Base-by-base conservation (phyloP, 2,888 invertebrate genomes). In the Camptogramma bilineatum region DNA sequence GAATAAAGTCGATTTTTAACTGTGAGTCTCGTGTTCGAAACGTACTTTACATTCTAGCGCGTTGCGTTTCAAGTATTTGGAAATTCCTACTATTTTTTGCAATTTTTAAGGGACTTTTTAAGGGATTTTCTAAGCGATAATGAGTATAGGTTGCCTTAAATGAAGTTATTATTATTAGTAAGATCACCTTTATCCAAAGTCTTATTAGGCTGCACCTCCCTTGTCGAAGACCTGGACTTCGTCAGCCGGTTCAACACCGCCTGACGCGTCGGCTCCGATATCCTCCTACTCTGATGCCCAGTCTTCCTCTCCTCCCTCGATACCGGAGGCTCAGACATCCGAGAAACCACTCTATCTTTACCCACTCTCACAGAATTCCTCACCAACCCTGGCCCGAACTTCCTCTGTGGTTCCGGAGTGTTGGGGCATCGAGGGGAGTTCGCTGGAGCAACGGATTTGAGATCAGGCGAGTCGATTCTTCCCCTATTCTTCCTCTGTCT, bases 401-500 rank as follows among this genome's bases (percentile, higher is more conserved):
- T 95, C 69, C 95, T 80, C 44, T 94, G 89, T 94, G 94, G 92
- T 73, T 95, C 95, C 0, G 95, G 95, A 0, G 95, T 95, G 57
- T 94, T 95, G 0, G 95, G 95, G 80, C 95, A 95, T 74, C 93
- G 86, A 0, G 94, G 88, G 9, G 91, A 90, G 70, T 94, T 94
- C 0, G 89, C 86, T 9, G 93, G 88, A 0, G 87, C 93, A 2
- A 88, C 80, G 7, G 90, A 83, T 69, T 94, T 94, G 58, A 93
- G 78, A 73, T 94, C 92, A 1, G 91, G 91, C 5, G 91, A 89
- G 70, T 95, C 95, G 42, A 95, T 95, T 94, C 85, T 96, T 74
- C 74, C 97, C 90, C 88, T 96, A 89, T 80, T 96, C 66, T 95
- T 93, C n/a, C 97, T 98, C 74, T 95, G 95, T 48, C 88, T 80